Evolutionary conservation across 1,140 invertebrate species (phyloP), one percentile per base, ranked within the genome.

Genomic region (Dysdera silvatica): DNA sequence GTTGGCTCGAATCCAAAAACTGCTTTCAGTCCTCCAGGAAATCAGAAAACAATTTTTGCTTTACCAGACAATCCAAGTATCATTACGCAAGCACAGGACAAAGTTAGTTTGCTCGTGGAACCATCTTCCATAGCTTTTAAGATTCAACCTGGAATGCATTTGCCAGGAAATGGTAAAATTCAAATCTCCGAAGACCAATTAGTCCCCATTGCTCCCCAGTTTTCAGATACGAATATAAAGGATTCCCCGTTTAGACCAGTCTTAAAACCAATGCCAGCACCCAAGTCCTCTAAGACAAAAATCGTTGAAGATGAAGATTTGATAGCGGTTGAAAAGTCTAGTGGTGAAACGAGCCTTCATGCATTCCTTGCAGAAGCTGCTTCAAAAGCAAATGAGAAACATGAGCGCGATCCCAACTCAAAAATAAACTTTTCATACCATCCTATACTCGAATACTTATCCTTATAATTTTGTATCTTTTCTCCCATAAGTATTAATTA

Each of bases 401-500:
- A 20, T 16, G 14, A 52, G 24, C 33, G 51, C 2, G 41, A 65
- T 28, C 49, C 54, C 8, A 65, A 66, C 31, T 23, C 48, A 4
- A 61, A 29, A 40, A 67, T 71, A 5, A 71, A 71, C 40, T 71
- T 70, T 48, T 68, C 66, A 5, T 71, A 71, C 43, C 69, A 71
- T 58, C 69, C 69, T 4, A 71, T 71, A 33, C 35, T 71, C 12
- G 69, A 71, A 48, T 71, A 70, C 24, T 65, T 71, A 37, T n/a
- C n/a, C n/a, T n/a, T n/a, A n/a, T n/a, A n/a, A n/a, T n/a, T n/a
- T n/a, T n/a, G n/a, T n/a, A n/a, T n/a, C n/a, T n/a, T n/a, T n/a
- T n/a, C n/a, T n/a, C n/a, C n/a, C n/a, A n/a, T n/a, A n/a, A n/a
- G n/a, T n/a, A n/a, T n/a, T n/a, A n/a, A n/a, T n/a, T n/a, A n/a